phyloP scores from a whole-genome alignment of 2,113 vertebrate genomes.

The Rhinolophus ferrumequinum region DNA sequence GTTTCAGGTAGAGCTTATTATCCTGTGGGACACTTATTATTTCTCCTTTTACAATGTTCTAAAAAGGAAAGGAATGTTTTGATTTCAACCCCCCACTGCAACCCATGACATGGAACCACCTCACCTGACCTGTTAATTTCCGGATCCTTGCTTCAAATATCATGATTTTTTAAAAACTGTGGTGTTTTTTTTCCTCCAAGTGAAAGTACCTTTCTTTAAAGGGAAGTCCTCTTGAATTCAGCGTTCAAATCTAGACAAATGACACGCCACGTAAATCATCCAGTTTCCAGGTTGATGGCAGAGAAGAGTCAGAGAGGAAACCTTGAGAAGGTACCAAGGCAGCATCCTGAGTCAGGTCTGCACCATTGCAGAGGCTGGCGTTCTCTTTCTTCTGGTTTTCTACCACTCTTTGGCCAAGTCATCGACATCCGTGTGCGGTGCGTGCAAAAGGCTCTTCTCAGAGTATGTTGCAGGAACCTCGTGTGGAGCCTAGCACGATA shows the following conservation, averaged over 20 bases:
- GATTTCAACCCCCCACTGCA: background rate
- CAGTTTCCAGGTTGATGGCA: background rate
- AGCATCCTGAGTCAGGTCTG: no score
- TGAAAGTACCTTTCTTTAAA: background rate
- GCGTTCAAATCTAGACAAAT: background rate
- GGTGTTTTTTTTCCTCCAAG: no score
- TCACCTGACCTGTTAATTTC: background rate
- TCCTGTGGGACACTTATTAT: background rate
- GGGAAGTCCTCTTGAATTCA: background rate
- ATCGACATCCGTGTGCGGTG: no score
- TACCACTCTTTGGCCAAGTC: background rate
- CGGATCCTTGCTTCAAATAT: background rate
- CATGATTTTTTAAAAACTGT: background rate
- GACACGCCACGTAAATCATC: background rate
- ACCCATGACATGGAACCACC: no score
- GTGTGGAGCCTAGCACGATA: background rate
- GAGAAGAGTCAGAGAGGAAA: background rate
- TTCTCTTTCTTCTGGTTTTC: background rate
- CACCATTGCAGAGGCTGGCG: no score
- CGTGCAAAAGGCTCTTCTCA: background rate
- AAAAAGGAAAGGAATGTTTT: constrained; percentile 53
- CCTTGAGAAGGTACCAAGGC: background rate
- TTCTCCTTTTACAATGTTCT: background rate
- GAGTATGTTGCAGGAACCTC: background rate
- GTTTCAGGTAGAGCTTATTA: background rate